These are phyloP conservation scores for Drosophila albomicans DNA, from an alignment of 1,140 invertebrate genomes.

Conservation along the genomic window DNA sequence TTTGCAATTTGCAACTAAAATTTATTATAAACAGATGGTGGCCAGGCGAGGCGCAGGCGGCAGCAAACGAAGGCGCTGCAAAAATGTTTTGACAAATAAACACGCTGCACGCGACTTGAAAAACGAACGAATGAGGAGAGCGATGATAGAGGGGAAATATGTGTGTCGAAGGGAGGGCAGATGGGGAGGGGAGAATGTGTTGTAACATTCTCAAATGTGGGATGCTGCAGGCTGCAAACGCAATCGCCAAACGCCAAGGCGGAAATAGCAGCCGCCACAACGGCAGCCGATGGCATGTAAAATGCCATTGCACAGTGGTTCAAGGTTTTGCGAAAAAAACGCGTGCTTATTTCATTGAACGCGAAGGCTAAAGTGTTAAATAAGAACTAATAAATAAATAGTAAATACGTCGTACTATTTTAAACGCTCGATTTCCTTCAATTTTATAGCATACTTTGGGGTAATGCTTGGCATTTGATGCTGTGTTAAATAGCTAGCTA, in stretches of 20 bases:
- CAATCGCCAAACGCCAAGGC: slow-evolving; percentile 39
- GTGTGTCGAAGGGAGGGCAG: not conserved
- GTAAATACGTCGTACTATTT: not conserved
- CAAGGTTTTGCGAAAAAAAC: slow-evolving; percentile 17
- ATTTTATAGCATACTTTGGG: slow-evolving; percentile 10
- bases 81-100: slow-evolving; percentile 81
- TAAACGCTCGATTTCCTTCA: not conserved
- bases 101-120: slow-evolving; percentile 73
- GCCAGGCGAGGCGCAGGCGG: slow-evolving; percentile 47
- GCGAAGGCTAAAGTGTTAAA: not conserved
- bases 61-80: slow-evolving; percentile 40
- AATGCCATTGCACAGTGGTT: slow-evolving; percentile 45
- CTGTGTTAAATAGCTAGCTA: slow-evolving; percentile 13
- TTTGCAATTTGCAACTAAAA: slow-evolving; percentile 65
- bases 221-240: slow-evolving; percentile 31
- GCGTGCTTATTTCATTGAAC: not conserved
- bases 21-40: slow-evolving; percentile 79
- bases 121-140: not conserved
- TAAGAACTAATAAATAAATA: not conserved
- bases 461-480: slow-evolving; percentile 5
- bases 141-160: too few relatives aligned
- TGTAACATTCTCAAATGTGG: slow-evolving; percentile 33
- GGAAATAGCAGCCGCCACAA: slow-evolving; percentile 40
- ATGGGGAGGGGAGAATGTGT: not conserved
- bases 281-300: slow-evolving; percentile 20